Evolutionary conservation across 2,113 vertebrate genomes (phyloP).

Genomic region (Mormyrus lacerda): DNA sequence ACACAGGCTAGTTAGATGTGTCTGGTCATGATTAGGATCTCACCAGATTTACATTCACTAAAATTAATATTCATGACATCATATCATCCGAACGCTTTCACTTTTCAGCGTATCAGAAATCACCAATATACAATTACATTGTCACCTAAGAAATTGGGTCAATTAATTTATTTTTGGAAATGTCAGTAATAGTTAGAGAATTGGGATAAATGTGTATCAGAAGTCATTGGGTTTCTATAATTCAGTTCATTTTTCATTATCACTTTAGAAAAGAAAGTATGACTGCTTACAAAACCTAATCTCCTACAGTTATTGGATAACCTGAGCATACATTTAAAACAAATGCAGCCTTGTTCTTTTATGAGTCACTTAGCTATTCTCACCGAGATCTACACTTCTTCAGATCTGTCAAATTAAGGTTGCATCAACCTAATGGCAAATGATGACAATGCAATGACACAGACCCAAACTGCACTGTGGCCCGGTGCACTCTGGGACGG

Average conservation of each 20-base stretch:
- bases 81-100: neutral
- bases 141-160: neutral
- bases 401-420: neutral
- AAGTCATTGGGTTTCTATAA: neutral
- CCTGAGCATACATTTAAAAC: neutral
- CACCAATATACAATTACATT: neutral
- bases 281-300: neutral
- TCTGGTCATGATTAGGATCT: neutral
- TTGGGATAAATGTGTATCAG: neutral
- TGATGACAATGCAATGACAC: neutral
- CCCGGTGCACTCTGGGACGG: neutral
- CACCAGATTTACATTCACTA: neutral
- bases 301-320: neutral
- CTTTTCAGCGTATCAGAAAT: neutral
- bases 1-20: neutral
- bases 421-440: neutral
- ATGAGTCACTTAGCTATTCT: neutral
- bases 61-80: neutral
- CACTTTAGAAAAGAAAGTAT: neutral
- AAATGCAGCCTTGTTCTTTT: neutral
- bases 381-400: neutral
- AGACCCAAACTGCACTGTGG: neutral
- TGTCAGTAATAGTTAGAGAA: neutral
- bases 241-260: neutral
- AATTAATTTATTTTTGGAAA: neutral